A percentile compares a stretch with the other conserved stretches of the same genome.
phyloP scores from a whole-genome alignment of 2,113 vertebrate genomes.

The Gavia stellata region DNA sequence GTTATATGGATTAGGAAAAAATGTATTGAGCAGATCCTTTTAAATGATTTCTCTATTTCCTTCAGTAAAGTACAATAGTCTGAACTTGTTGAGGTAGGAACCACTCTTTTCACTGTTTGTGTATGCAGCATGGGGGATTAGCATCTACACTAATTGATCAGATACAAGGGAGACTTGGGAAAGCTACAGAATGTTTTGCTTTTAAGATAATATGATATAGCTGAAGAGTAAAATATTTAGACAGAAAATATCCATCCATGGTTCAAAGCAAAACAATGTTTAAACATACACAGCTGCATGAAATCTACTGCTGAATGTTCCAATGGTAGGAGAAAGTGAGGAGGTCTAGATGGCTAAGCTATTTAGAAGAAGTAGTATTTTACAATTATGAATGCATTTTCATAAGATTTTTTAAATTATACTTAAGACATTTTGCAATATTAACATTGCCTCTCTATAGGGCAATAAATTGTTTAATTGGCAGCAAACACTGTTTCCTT shows the following conservation, averaged over 20 bases:
- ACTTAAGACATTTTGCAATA: background rate
- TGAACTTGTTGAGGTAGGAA: background rate
- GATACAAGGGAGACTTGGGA: background rate
- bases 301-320: background rate
- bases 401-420: background rate
- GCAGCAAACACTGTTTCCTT: background rate
- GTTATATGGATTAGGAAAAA: background rate
- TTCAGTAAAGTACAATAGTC: background rate
- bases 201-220: background rate
- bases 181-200: background rate
- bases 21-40: background rate
- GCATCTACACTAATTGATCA: rapidly evolving
- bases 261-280: background rate
- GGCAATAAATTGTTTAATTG: background rate
- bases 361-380: background rate
- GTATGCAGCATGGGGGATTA: background rate
- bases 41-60: background rate
- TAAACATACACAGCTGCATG: background rate
- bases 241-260: background rate
- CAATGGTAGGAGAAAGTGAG: background rate
- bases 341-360: background rate
- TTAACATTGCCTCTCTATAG: background rate
- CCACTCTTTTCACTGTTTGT: background rate
- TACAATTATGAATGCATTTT: background rate
- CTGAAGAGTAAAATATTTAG: background rate